Conservation (phyloP, 2,888 invertebrate genomes). For the Allygus modestus region DNA sequence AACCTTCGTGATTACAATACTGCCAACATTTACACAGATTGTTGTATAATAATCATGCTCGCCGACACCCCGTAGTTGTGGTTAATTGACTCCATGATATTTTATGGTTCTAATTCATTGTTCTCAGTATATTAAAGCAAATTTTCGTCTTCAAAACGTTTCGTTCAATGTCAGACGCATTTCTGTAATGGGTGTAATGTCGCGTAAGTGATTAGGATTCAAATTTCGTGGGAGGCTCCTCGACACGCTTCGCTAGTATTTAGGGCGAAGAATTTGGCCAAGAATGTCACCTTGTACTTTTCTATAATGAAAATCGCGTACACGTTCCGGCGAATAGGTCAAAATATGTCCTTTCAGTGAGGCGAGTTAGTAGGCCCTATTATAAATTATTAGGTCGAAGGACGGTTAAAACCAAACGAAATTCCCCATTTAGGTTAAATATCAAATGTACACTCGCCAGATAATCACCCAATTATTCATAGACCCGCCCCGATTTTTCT, state of each 20-base stretch:
- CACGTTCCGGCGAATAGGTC: too few species aligned
- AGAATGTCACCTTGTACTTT: neutral
- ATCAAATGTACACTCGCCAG: too few species aligned
- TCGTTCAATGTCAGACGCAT: constrained; percentile 32
- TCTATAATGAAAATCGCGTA: too few species aligned
- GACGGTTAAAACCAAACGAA: too few species aligned
- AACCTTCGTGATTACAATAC: constrained; percentile 26
- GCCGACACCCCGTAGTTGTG: neutral
- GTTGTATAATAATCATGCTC: constrained; percentile 2
- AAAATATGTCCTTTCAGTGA: too few species aligned
- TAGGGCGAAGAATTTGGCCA: neutral
- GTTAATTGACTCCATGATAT: constrained; percentile 19
- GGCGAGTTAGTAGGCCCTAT: too few species aligned
- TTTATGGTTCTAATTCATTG: constrained; percentile 9
- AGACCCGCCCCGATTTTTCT: too few species aligned
- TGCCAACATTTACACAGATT: constrained; percentile 13
- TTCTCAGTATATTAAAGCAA: neutral
- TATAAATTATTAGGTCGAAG: too few species aligned
- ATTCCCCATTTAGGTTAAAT: too few species aligned
- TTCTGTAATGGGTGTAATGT: constrained; percentile 16
- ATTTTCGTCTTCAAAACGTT: neutral
- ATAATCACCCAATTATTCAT: too few species aligned
- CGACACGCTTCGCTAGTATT: neutral
- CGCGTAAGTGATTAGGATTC: neutral
- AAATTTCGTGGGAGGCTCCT: constrained; percentile 1